Base-by-base conservation (phyloP, 2,113 vertebrate species). In the Odontesthes bonariensis region DNA sequence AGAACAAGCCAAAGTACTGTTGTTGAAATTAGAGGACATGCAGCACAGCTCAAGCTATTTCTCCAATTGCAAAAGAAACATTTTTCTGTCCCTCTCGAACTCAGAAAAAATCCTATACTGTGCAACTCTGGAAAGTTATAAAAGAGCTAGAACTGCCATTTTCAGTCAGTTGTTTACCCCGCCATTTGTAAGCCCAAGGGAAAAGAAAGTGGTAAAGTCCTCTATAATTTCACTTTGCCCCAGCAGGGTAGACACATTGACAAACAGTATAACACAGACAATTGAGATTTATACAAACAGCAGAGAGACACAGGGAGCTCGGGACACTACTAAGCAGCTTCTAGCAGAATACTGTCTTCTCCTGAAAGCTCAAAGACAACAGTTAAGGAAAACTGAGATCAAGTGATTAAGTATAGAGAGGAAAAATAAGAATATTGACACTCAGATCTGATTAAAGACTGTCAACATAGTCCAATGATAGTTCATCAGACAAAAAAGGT, bases 271-370 rank as follows among this genome's bases (percentile, higher is more conserved):
- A 68, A 86, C n/a, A 8, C 59, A 56, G 71, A 83, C 73, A 80
- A 89, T 74, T 86, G 80, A 75, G 85, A 90, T 85, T 86, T 80
- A 90, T 84, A 75, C 71, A 81, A n/a, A 47, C 73, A 40, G 13
- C 51, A 66, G 81, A 82, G 79, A 86, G 57, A 44, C 70, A 56
- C 56, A 32, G 47, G 74, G 60, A 69, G 38, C 69, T 75, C 46
- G 20, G 54, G 75, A 69, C 58, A 63, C 49, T 55, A 70, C 69
- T 71, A 53, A 84, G 73, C 58, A 57, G 62, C 58, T 66, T 23
- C 31, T 40, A 46, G 69, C 65, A 54, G 58, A 57, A 13, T 22
- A 62, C 66, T 31, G 12, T 74, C 27, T 16, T 32, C 59, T 70
- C 56, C 40, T 33, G 1, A 11, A 70, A 69, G 51, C 59, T 31